Base-by-base conservation (phyloP, 2,797 vertebrate species). In the Myripristis murdjan region DNA sequence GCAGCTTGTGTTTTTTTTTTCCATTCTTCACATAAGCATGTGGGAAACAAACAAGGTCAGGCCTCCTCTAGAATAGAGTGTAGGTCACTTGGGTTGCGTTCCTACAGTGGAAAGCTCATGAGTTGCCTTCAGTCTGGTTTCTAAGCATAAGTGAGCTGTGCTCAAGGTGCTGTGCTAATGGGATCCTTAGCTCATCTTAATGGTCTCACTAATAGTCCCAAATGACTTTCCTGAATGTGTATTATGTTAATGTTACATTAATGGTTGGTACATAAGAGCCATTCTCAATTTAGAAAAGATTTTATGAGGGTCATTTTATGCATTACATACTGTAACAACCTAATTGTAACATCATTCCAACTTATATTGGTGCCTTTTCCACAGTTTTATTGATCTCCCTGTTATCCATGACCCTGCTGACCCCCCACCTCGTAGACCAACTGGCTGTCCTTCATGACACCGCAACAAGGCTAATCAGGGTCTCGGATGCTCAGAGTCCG, bases 171-270 rank as follows among this genome's bases (percentile, higher is more conserved):
- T 28, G 57, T 56, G 65, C 64, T 89, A 91, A 91, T 92, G 81
- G 83, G 77, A 82, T 86, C 76, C 81, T 85, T 87, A 77, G 73
- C 66, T 90, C 81, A 88, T 88, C 84, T 75, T 89, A 83, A 91
- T 80, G 75, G 70, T 75, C 81, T 77, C 46, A 20, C 82, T 86
- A 88, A 90, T 87, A 79, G 89, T 85, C 85, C 78, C 82, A 77
- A 78, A 78, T 86, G 84, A 83, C 81, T 77, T 64, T 57, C 47
- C 76, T 81, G 81, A 81, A 82, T 81, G 81, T 75, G 85, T 85
- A 80, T 91, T 91, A 88, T 80, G 67, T 55, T 85, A 14, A 43
- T 26, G 43, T 46, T 11, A n/a, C 16, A 31, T 33, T 15, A 87
- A 90, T 89, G 76, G 66, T 51, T 86, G 79, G 75, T 82, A 75